These are phyloP conservation scores for Ctena decussata DNA, from an alignment of 2,888 invertebrate genomes.

Conservation along the genomic window DNA sequence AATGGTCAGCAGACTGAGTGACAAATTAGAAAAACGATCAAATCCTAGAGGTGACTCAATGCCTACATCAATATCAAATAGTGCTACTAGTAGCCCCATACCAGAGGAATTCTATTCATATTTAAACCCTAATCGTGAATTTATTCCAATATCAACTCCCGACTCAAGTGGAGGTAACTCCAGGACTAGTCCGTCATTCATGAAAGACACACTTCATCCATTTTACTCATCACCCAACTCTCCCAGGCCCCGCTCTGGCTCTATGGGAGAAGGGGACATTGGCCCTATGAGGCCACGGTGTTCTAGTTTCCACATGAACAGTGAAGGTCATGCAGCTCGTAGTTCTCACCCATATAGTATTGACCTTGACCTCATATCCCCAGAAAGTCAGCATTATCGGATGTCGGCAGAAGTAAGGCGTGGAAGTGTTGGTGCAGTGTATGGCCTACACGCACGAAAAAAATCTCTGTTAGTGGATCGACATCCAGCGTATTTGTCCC, in stretches of 20 bases:
- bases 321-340: slow-evolving; percentile 78
- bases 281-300: slow-evolving; percentile 79
- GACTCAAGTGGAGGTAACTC: slow-evolving; percentile 74
- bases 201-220: slow-evolving; percentile 72
- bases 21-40: slow-evolving; percentile 74
- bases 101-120: slow-evolving; percentile 76
- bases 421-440: slow-evolving; percentile 80
- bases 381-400: slow-evolving; percentile 69
- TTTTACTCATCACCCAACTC: slow-evolving; percentile 72
- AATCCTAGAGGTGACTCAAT: slow-evolving; percentile 76
- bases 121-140: slow-evolving; percentile 71
- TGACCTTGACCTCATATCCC: slow-evolving; percentile 57
- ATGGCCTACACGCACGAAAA: slow-evolving; percentile 78
- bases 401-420: slow-evolving; percentile 79
- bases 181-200: slow-evolving; percentile 73
- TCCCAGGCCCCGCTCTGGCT: slow-evolving; percentile 78
- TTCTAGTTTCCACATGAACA: slow-evolving; percentile 82
- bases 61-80: slow-evolving; percentile 79
- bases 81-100: slow-evolving; percentile 80
- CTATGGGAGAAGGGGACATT: slow-evolving; percentile 78
- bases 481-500: slow-evolving; percentile 74
- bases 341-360: slow-evolving; percentile 64
- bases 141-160: slow-evolving; percentile 75
- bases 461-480: slow-evolving; percentile 79
- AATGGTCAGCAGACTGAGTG: slow-evolving; percentile 78